These are phyloP conservation scores for Cariama cristata DNA, from an alignment of 2,113 vertebrate genomes.

Conservation along the genomic window DNA sequence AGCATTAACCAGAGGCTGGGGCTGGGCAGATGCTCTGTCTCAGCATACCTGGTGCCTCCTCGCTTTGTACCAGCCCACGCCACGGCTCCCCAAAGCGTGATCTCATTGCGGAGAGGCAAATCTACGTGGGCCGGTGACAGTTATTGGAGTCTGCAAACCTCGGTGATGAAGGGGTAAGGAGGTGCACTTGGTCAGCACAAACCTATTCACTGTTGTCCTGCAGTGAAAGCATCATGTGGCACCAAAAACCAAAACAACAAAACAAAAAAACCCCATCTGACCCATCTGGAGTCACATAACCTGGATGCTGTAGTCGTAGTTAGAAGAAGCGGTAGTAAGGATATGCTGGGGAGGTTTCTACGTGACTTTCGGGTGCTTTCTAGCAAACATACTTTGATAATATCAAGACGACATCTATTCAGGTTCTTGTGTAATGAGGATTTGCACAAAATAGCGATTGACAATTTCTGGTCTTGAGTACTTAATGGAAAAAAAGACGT, in stretches of 20 bases:
- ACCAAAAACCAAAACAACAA: not conserved
- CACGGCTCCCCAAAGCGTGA: not conserved
- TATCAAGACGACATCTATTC: not conserved
- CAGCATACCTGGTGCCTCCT: not conserved
- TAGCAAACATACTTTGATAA: not conserved
- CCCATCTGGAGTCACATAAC: rapidly evolving
- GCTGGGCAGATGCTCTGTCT: rapidly evolving
- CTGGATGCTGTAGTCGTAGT: not conserved
- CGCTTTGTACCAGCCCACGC: rapidly evolving
- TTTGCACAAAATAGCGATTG: not conserved
- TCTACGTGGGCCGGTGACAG: rapidly evolving
- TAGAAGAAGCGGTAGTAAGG: rapidly evolving
- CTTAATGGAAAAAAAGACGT: not conserved
- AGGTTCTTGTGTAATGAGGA: not conserved
- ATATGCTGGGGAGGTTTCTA: not conserved
- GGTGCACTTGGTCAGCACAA: not conserved
- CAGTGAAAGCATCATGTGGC: not conserved
- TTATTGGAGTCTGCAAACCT: not conserved
- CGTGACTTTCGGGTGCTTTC: not conserved
- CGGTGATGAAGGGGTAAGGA: rapidly evolving
- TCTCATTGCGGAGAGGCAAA: rapidly evolving
- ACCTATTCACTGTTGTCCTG: not conserved
- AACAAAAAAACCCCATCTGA: not conserved
- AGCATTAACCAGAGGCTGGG: not conserved
- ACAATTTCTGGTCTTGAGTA: not conserved